Evolutionary conservation across 2,113 vertebrate species (phyloP), one percentile per base, ranked within the genome.

Genomic region (Prochilodus magdalenae): DNA sequence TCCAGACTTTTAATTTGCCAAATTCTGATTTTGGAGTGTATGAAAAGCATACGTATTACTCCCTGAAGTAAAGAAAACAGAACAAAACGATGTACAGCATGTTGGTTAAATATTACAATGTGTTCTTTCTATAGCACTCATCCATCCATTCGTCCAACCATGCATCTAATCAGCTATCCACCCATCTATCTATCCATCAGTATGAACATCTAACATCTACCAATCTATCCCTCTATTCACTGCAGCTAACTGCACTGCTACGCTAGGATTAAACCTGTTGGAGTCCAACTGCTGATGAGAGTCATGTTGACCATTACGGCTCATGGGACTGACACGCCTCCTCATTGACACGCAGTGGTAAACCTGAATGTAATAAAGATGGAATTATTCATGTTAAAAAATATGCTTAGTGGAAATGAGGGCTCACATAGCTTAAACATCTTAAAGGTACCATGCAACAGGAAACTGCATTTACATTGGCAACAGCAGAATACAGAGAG

Each of bases 261-360:
- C 7, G 30, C 57, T 65, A 60, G 7, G 13, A 33, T 66, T 40
- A 73, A 78, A 83, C 82, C 75, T 78, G 75, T 79, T 73, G 60
- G 44, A 66, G 70, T 83, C 82, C 49, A 1, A 40, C 49, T 67
- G 76, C 30, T 83, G 53, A 77, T 44, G 33, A 40, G 33, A 44
- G 66, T 81, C 36, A 36, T 20, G 66, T 36, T 71, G 76, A 79
- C 51, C 67, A 65, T 83, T 55, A 72, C 20, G 60, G 57, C 57
- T 79, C 76, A 83, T 72, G 73, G 70, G 51, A 74, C 66, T 47
- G 51, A 74, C 70, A 59, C 60, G 24, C 27, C 71, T 79, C 76
- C 60, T 12, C 76, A 79, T 74, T 40, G 36, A 36, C 33, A 77
- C 51, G 8, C 66, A 77, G 70, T 70, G 47, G 57, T n/a, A 59